Evolutionary conservation across 2,113 vertebrate genomes (phyloP).

Genomic region (Panthera uncia): DNA sequence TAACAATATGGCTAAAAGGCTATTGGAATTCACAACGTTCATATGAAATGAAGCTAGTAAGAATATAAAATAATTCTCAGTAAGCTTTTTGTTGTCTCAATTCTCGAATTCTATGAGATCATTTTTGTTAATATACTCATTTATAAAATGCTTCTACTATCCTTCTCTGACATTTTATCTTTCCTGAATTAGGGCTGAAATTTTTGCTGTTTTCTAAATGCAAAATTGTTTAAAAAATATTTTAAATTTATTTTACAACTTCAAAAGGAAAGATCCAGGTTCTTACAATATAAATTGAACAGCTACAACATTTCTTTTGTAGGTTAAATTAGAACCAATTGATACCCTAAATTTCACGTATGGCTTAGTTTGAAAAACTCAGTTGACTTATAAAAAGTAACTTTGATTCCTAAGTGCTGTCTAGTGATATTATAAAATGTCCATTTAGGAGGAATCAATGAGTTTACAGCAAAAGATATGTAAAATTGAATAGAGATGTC

Average conservation of each 20-base stretch:
- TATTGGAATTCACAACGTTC: neutral
- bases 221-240: neutral
- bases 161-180: neutral
- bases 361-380: neutral
- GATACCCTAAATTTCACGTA: neutral
- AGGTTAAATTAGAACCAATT: neutral
- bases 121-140: neutral
- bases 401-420: constrained; percentile 55
- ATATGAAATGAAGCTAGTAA: neutral
- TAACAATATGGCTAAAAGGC: neutral
- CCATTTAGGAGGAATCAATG: constrained; percentile 52
- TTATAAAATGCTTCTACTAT: neutral
- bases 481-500: constrained; percentile 78
- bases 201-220: neutral
- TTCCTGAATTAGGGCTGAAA: neutral
- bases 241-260: neutral
- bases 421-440: constrained; percentile 71
- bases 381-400: constrained; percentile 17
- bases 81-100: neutral
- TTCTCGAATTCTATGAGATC: neutral
- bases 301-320: neutral
- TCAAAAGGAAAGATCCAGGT: neutral
- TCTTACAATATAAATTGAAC: neutral
- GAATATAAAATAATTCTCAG: neutral
- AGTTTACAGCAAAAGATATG: constrained; percentile 71